A percentile compares a stretch with the other conserved stretches of the same genome.
Evolutionary conservation across 1,140 invertebrate genomes (phyloP).

Genomic region (Drosophila subobscura): DNA sequence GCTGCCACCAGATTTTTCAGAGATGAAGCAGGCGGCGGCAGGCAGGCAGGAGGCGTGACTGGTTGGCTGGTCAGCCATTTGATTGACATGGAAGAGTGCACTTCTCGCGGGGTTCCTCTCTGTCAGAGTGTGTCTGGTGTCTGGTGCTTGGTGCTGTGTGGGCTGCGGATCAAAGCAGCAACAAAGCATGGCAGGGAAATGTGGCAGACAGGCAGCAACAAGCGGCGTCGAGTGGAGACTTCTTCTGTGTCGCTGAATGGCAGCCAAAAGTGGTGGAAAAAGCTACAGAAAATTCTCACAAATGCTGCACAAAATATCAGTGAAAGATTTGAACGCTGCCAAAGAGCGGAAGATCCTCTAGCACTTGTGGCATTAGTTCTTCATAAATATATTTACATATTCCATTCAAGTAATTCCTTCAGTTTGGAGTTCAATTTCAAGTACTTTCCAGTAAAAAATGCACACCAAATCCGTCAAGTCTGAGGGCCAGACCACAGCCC

Average conservation of each 20-base stretch:
- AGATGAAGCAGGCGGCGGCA: neutral
- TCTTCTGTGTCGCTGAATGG: constrained; percentile 5
- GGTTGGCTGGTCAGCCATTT: constrained; percentile 35
- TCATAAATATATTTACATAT: too few species aligned
- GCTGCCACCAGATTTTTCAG: constrained; percentile 40
- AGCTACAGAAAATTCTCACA: too few species aligned
- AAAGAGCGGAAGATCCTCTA: too few species aligned
- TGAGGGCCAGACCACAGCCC: constrained; percentile 9
- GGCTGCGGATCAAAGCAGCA: constrained; percentile 24
- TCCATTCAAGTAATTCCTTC: too few species aligned
- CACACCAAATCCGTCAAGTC: neutral
- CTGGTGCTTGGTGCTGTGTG: constrained; percentile 18
- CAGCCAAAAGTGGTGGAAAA: constrained; percentile 11
- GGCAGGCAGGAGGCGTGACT: constrained; percentile 50
- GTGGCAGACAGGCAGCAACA: constrained; percentile 4
- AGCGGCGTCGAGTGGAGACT: constrained; percentile 10
- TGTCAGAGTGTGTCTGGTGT: constrained; percentile 2
- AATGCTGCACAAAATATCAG: too few species aligned
- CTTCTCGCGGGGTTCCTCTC: constrained; percentile 29
- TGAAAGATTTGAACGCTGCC: too few species aligned
- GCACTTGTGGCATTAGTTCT: too few species aligned
- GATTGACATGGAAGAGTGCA: constrained; percentile 34
- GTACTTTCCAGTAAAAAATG: constrained; percentile 6
- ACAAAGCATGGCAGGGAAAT: constrained; percentile 13
- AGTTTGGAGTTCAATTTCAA: neutral